Evolutionary conservation across 1,140 invertebrate genomes (phyloP).

Genomic region (Drosophila kepulauana): DNA sequence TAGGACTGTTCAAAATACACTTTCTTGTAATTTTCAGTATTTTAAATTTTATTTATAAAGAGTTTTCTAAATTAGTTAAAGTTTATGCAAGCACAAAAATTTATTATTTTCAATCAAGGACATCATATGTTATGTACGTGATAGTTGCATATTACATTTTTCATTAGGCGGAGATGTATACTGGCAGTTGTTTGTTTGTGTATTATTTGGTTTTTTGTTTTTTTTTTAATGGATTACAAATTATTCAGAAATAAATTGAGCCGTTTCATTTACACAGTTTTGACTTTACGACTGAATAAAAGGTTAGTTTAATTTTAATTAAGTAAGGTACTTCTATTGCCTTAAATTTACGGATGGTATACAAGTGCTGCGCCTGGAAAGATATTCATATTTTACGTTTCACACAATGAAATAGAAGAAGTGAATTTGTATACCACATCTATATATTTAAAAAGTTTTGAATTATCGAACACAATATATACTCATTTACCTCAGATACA

Average conservation of each 20-base stretch:
- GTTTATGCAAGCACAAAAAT: constrained; percentile 1
- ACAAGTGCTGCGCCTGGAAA: no score
- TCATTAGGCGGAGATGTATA: constrained; percentile 77
- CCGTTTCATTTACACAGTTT: constrained; percentile 29
- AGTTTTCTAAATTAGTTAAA: background rate
- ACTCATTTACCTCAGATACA: no score
- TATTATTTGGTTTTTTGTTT: constrained; percentile 19
- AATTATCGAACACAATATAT: no score
- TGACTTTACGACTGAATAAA: constrained; percentile 52
- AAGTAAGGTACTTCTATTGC: constrained; percentile 19
- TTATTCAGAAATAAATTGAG: constrained; percentile 29
- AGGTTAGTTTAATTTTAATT: constrained; percentile 21
- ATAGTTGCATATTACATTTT: constrained; percentile 42
- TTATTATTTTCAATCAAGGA: background rate
- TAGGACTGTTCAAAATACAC: constrained; percentile 27
- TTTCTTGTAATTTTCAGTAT: constrained; percentile 12
- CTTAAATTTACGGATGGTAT: no score
- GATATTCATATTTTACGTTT: no score
- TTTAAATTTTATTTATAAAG: background rate
- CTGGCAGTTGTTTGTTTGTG: constrained; percentile 75
- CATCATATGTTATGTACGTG: constrained; percentile 9
- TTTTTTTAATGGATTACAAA: constrained; percentile 12
- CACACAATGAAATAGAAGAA: no score
- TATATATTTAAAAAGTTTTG: no score
- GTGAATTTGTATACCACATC: no score